A percentile compares a stretch with the other conserved stretches of the same genome.
These are phyloP conservation scores for Dolichomitus sp. DNA, from an alignment of 2,888 invertebrate species.

Conservation along the genomic window DNA sequence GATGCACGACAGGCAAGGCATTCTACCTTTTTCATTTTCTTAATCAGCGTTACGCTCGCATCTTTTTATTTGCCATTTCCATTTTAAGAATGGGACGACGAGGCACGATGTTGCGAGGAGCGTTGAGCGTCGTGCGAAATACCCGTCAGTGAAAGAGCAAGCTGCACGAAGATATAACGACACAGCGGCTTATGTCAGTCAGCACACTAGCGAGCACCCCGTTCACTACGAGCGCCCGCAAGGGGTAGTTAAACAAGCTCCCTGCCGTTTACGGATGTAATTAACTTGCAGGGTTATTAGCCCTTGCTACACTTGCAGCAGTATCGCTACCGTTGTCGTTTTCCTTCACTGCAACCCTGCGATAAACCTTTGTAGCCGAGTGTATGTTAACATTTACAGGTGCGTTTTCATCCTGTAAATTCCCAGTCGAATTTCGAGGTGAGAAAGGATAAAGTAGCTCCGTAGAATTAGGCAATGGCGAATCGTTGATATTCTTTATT, in stretches of 20 bases:
- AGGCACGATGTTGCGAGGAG: neutral
- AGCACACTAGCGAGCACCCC: constrained; percentile 47
- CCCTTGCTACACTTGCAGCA: constrained; percentile 64
- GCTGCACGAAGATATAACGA: constrained; percentile 71
- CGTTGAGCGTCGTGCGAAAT: constrained; percentile 2
- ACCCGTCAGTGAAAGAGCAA: constrained; percentile 46
- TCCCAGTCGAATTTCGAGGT: neutral
- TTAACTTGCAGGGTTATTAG: constrained; percentile 81
- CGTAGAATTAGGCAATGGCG: neutral
- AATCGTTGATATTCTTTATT: neutral
- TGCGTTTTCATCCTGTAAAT: neutral
- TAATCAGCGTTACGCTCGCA: neutral
- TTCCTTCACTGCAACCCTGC: neutral
- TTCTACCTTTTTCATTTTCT: neutral
- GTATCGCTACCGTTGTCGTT: constrained; percentile 3
- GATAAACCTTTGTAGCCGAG: neutral
- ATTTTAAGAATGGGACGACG: neutral
- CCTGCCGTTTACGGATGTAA: constrained; percentile 79
- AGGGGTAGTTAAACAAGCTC: constrained; percentile 78
- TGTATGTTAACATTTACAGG: neutral
- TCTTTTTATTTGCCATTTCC: constrained; percentile 12
- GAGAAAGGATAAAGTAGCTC: neutral
- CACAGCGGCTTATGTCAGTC: constrained; percentile 76
- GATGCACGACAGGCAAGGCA: neutral
- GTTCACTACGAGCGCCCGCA: constrained; percentile 44